Percentiles rank a stretch among this genome's conserved stretches.
Conservation (phyloP, 2,113 vertebrate genomes). For the Circaetus cinerascens region DNA sequence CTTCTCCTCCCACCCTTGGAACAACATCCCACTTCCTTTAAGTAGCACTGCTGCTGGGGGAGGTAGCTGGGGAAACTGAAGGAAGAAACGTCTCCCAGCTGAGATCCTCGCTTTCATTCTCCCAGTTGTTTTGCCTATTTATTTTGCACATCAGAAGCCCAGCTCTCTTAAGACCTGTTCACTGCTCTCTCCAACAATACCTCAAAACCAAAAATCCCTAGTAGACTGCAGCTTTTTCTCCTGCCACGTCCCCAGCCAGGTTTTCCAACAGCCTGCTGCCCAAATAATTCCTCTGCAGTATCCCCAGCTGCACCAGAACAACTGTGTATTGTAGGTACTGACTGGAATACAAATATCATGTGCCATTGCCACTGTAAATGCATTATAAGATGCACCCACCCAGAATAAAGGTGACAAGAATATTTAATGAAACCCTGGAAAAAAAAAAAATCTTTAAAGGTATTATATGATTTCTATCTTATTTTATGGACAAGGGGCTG, state of each 20-base stretch:
- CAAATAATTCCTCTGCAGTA: background rate
- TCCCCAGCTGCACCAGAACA: background rate
- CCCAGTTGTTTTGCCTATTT: background rate
- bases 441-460: background rate
- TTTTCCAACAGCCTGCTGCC: background rate
- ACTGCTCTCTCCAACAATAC: background rate
- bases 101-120: background rate
- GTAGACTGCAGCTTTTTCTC: background rate
- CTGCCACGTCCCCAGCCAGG: background rate
- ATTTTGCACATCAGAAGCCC: background rate
- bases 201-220: background rate
- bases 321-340: background rate
- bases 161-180: background rate
- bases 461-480: background rate
- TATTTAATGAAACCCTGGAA: slow-evolving; percentile 8
- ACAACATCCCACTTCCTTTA: background rate
- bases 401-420: background rate
- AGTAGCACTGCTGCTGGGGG: background rate
- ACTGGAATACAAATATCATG: background rate
- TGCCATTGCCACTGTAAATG: background rate
- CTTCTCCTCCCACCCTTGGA: background rate
- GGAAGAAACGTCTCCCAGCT: background rate
- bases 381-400: background rate
- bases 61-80: background rate
- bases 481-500: background rate